A percentile compares a stretch with the other conserved stretches of the same genome.
phyloP scores from a whole-genome alignment of 2,797 vertebrate species.

The Philypnodon macrostomus region DNA sequence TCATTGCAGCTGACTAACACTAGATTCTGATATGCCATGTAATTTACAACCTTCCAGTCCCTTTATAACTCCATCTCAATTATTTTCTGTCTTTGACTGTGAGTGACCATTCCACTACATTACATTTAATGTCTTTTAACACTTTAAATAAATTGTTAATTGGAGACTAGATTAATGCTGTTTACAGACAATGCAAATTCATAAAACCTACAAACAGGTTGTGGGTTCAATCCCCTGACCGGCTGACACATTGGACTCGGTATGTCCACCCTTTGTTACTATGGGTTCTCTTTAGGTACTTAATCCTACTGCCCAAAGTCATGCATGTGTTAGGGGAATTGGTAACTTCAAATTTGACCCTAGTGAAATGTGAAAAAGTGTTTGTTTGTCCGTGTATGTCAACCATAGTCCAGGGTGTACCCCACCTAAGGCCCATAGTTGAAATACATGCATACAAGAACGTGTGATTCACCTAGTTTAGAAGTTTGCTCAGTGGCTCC shows the following conservation, averaged over 20 bases:
- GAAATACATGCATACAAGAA: no score
- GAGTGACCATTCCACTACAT: slow-evolving; percentile 32
- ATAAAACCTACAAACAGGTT: no score
- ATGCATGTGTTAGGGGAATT: no score
- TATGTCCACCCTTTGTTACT: background rate
- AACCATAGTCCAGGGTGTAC: no score
- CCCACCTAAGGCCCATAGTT: no score
- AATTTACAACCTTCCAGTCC: slow-evolving; percentile 61
- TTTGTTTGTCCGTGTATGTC: background rate
- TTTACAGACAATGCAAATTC: slow-evolving; percentile 1
- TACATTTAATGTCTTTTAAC: no score
- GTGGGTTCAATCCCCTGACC: no score
- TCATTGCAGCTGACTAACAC: slow-evolving; percentile 59
- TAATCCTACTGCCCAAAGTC: no score
- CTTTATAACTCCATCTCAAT: slow-evolving; percentile 29
- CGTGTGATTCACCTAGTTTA: slow-evolving; percentile 50
- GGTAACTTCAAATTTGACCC: no score
- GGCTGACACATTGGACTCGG: background rate
- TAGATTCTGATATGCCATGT: slow-evolving; percentile 45
- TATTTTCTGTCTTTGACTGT: slow-evolving; percentile 46
- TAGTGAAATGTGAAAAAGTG: background rate
- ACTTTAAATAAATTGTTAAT: slow-evolving; percentile 1
- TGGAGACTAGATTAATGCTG: background rate
- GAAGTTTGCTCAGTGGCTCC: slow-evolving; percentile 46
- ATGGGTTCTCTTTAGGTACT: no score